phyloP scores from a whole-genome alignment of 1,140 invertebrate genomes.

The Carposina sasakii region DNA sequence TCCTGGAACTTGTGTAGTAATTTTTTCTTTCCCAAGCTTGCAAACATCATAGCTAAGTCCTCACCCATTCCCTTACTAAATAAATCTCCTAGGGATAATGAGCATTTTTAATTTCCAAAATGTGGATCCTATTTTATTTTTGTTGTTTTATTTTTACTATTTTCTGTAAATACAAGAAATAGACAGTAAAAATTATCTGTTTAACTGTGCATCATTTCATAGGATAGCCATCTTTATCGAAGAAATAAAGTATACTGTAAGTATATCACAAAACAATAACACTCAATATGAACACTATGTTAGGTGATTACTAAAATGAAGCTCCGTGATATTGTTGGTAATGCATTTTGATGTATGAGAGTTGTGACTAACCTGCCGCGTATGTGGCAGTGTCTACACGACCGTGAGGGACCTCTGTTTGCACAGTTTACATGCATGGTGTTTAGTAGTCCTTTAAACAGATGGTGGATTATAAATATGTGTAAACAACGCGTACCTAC shows the following conservation, averaged over 20 bases:
- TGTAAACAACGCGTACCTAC: conserved; percentile 31
- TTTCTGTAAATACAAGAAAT: conserved; percentile 70
- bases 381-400: conserved; percentile 20
- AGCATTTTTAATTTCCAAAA: conserved; percentile 10
- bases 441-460: conserved; percentile 55
- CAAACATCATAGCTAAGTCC: conserved; percentile 2
- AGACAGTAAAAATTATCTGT: conserved; percentile 77
- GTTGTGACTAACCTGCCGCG: conserved; percentile 52
- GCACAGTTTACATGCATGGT: conserved; percentile 61
- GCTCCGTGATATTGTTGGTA: conserved; percentile 43
- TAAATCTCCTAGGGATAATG: conserved; percentile 4
- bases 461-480: conserved; percentile 51
- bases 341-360: conserved; percentile 45
- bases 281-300: conserved; percentile 68
- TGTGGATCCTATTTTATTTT: conserved; percentile 29
- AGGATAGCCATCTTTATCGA: conserved; percentile 77
- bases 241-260: conserved; percentile 75
- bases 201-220: conserved; percentile 79
- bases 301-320: conserved; percentile 63
- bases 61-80: not conserved
- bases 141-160: conserved; percentile 46
- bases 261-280: conserved; percentile 74
- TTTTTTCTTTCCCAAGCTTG: conserved; percentile 10
- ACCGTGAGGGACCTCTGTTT: conserved; percentile 38
- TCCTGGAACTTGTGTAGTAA: not conserved